Evolutionary conservation across 2,888 invertebrate species (phyloP).

Genomic region (Branchipolynoe longqiensis): DNA sequence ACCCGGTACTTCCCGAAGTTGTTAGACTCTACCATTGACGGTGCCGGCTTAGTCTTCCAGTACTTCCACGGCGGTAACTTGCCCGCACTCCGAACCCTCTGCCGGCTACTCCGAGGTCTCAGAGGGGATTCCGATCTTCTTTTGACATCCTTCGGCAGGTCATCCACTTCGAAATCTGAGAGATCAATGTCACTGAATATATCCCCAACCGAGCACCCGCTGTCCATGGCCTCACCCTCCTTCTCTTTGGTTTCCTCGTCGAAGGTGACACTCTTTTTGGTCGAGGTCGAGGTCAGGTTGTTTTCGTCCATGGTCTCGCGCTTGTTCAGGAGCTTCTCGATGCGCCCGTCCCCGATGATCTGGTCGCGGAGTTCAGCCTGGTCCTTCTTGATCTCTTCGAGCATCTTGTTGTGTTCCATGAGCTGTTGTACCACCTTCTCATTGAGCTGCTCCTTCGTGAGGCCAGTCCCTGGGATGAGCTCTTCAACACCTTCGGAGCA

Average conservation of each 20-base stretch:
- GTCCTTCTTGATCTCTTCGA: conserved; percentile 68
- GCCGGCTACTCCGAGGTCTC: not conserved
- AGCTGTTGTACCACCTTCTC: conserved; percentile 76
- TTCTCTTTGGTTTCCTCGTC: conserved; percentile 47
- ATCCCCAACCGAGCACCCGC: conserved; percentile 67
- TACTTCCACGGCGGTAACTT: conserved; percentile 69
- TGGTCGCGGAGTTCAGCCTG: conserved; percentile 55
- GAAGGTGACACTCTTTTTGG: conserved; percentile 63
- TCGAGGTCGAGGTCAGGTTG: not conserved
- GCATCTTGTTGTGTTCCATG: conserved; percentile 61
- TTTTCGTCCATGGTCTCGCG: conserved; percentile 73
- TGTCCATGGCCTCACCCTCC: conserved; percentile 67
- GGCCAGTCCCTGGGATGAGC: conserved; percentile 75
- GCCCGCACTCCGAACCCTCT: not conserved
- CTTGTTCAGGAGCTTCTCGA: conserved; percentile 59
- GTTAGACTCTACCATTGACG: conserved; percentile 70
- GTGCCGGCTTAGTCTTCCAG: conserved; percentile 75
- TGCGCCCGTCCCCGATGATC: conserved; percentile 65
- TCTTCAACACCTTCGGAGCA: conserved; percentile 70
- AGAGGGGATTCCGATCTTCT: conserved; percentile 3
- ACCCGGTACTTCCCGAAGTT: conserved; percentile 65
- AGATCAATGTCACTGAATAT: conserved; percentile 60
- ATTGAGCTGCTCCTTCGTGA: conserved; percentile 76
- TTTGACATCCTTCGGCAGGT: conserved; percentile 9
- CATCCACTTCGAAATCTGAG: conserved; percentile 61